phyloP scores from a whole-genome alignment of 2,113 vertebrate genomes.

The Dicaeum eximium region DNA sequence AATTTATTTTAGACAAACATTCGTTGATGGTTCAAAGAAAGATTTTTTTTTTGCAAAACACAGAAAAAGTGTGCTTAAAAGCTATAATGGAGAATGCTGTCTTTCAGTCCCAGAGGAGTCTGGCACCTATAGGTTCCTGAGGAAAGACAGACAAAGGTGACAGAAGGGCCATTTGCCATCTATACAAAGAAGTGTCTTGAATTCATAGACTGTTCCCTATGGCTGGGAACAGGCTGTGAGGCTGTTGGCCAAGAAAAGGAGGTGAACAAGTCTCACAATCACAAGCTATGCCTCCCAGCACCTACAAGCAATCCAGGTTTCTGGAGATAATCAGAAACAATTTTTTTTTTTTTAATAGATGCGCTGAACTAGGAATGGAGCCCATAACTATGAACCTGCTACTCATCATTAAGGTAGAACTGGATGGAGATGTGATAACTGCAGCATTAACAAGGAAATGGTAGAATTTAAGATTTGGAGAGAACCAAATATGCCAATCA shows the following conservation, averaged over 20 bases:
- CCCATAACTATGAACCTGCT: neutral
- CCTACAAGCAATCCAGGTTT: neutral
- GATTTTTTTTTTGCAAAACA: neutral
- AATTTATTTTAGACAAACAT: neutral
- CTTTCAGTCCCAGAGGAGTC: neutral
- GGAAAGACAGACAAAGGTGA: neutral
- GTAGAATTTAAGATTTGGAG: neutral
- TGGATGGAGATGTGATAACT: neutral
- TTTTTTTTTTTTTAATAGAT: neutral
- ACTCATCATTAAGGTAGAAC: neutral
- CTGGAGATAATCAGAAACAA: neutral
- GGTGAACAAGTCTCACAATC: neutral
- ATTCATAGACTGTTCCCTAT: neutral
- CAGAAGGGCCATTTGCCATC: neutral
- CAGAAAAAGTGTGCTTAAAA: neutral
- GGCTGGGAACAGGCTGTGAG: neutral
- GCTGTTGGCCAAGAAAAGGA: neutral
- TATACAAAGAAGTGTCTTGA: neutral
- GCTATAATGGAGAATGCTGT: neutral
- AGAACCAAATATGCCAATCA: neutral
- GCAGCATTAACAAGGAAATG: neutral
- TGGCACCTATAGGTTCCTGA: neutral
- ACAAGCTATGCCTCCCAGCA: neutral
- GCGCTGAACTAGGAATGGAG: neutral
- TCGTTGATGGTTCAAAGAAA: neutral